Base-by-base conservation (phyloP, 1,140 invertebrate genomes). In the Dendroctonus ponderosae region DNA sequence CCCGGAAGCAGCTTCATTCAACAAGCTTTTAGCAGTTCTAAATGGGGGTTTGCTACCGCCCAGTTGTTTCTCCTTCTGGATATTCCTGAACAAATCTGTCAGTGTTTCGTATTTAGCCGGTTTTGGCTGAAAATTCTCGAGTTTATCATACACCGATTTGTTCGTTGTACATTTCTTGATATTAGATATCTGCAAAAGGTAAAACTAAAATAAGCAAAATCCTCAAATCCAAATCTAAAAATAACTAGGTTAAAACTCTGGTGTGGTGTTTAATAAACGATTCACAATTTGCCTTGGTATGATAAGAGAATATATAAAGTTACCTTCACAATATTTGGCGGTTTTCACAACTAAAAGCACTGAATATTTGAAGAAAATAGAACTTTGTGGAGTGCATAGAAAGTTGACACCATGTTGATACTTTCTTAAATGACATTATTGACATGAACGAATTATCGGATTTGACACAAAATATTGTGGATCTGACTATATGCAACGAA, bases 41-140 rank as follows among this genome's bases (percentile, higher is more conserved):
- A 68, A 72, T 57, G 43, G 66, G 9, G 2, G 14, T 65, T 62
- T 58, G n/a, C 61, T 66, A 26, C 3, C 26, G 3, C 26, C 26
- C 6, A 61, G 6, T 39, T 64, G 63, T 52, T 71, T 68, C 51
- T 77, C 73, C 62, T 76, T 77, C 14, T 72, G 70, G n/a, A 75
- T 76, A 53, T 77, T 77, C 44, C 74, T 52, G 73, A 80, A 79
- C 74, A 83, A 59, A 71, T 82, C 78, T 39, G 69, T 67, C 41
- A 83, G 73, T 0, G 76, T 81, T 12, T 77, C 78, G 65, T 82
- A 78, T 66, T 80, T 81, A 14, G 67, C 66, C 4, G 75, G 72
- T 61, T 80, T 79, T 26, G 80, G 72, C 66, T 78, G 76, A 58
- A 79, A 81, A 12, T 73, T 75, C 42, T 62, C 51, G 37, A 79